Percentiles rank a stretch among this genome's conserved stretches.
Evolutionary conservation across 23 tunicate species (phyloP).

Genomic region (Halocynthia roretzi): DNA sequence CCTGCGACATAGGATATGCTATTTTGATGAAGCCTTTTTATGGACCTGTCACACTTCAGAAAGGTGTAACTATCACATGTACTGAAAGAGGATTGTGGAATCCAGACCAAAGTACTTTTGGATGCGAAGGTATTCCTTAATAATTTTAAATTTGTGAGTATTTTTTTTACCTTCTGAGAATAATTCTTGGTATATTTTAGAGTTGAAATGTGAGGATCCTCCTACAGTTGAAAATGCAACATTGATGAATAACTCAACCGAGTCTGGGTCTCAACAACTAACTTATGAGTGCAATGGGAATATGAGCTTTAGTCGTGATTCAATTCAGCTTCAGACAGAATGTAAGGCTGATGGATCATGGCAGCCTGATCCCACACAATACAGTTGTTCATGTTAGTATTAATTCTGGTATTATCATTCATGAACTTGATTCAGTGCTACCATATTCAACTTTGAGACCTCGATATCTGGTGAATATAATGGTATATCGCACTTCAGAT

Average conservation of each 20-base stretch:
- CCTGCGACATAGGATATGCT: slow-evolving; percentile 1
- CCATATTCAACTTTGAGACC: no score
- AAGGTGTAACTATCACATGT: slow-evolving; percentile 9
- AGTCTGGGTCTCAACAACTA: neutral
- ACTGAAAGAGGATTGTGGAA: slow-evolving; percentile 24
- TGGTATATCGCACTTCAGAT: no score
- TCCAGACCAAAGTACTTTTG: slow-evolving; percentile 7
- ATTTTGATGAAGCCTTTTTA: neutral
- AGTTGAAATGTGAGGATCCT: slow-evolving; percentile 3
- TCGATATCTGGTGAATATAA: no score
- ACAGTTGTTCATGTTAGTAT: slow-evolving; percentile 20
- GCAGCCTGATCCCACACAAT: slow-evolving; percentile 23
- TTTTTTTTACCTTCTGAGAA: neutral
- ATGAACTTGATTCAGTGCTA: no score
- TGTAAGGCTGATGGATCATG: slow-evolving; percentile 31
- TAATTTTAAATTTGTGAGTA: neutral
- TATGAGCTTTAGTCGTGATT: slow-evolving; percentile 13
- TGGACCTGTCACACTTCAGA: neutral
- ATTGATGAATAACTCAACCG: neutral
- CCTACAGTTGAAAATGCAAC: neutral
- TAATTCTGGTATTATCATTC: no score
- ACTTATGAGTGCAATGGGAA: slow-evolving; percentile 18
- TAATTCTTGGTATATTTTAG: neutral
- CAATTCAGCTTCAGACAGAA: neutral
- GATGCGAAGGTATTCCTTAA: slow-evolving; percentile 3